A percentile compares a stretch with the other conserved stretches of the same genome.
These are phyloP conservation scores for Drosophila sordidula DNA, from an alignment of 2,888 invertebrate genomes.

Conservation along the genomic window DNA sequence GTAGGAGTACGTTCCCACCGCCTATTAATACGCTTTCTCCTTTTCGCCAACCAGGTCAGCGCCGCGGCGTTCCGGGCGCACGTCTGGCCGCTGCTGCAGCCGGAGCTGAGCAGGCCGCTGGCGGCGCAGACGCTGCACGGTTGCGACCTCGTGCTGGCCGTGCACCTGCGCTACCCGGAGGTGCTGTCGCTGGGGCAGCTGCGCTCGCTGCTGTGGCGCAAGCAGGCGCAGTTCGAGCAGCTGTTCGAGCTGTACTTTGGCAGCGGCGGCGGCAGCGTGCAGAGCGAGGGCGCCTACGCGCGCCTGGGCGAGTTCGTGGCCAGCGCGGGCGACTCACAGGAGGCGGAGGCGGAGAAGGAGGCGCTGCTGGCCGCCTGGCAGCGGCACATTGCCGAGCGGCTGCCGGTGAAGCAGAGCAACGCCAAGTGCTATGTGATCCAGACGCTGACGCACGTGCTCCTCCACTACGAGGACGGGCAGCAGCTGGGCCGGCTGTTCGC, in stretches of 20 bases:
- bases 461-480: slow-evolving; percentile 9
- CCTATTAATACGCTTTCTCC: background rate
- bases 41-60: slow-evolving; percentile 15
- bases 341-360: too few species aligned
- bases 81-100: slow-evolving; percentile 53
- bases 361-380: slow-evolving; percentile 37
- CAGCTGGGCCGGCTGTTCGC: slow-evolving; percentile 37
- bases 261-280: slow-evolving; percentile 17
- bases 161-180: slow-evolving; percentile 39
- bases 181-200: slow-evolving; percentile 30
- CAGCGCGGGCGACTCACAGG: background rate
- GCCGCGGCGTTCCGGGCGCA: slow-evolving; percentile 12
- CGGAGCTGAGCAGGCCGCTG: slow-evolving; percentile 39
- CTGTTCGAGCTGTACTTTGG: slow-evolving; percentile 52
- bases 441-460: slow-evolving; percentile 28
- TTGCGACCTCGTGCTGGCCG: slow-evolving; percentile 46
- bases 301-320: slow-evolving; percentile 48
- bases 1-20: too few species aligned
- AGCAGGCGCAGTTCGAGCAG: slow-evolving; percentile 32
- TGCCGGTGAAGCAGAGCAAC: slow-evolving; percentile 31
- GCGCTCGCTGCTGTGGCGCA: slow-evolving; percentile 41
- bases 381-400: slow-evolving; percentile 11
- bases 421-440: slow-evolving; percentile 35
- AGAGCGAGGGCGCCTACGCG: slow-evolving; percentile 12
- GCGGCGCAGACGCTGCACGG: slow-evolving; percentile 16